Evolutionary conservation across 2,888 invertebrate species (phyloP), one percentile per base, ranked within the genome.

Genomic region (Cantharis flavilabris): DNA sequence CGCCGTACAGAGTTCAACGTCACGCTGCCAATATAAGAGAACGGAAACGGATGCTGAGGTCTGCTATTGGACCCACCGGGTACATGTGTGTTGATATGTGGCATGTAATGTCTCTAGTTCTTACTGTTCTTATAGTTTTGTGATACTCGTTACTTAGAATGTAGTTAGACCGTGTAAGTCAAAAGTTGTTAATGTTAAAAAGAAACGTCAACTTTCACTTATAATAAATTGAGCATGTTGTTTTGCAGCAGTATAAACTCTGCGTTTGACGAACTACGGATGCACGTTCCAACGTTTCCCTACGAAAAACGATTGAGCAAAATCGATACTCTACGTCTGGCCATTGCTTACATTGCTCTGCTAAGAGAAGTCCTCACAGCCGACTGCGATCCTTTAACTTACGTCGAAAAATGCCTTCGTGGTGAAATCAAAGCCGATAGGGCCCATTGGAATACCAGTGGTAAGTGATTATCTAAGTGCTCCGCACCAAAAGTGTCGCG

Each of bases 201-300:
- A 74, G 16, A 13, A 14, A 63, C n/a, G 65, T 26, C 13, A 10
- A 67, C 20, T 67, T 69, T 76, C 71, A 70, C 72, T 20, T 62
- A 30, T 78, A 78, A 76, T 71, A 69, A 62, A 74, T 76, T 75
- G 72, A 76, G 49, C 70, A 76, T 64, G 75, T 76, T 74, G 75
- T 73, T 73, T 75, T 88, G 86, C 86, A 96, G 96, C 94, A 98
- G 98, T 93, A 99, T 99, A 91, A 98, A 98, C 94, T 97, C 97
- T 90, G 98, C 98, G 89, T 98, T 98, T 92, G 98, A 99, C 91
- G 98, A 98, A 89, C 93, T 99, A 86, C 92, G 99, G 75, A 95
- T 96, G 83, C 98, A 98, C 90, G 98, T 99, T 84, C 99, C 99
- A 71, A 99, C 99, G 79, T 99, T 99, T 89, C 99, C 99, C 0